A percentile compares a stretch with the other conserved stretches of the same genome.
Conservation (phyloP, 2,888 invertebrate genomes). For the Ectropis crepuscularia region DNA sequence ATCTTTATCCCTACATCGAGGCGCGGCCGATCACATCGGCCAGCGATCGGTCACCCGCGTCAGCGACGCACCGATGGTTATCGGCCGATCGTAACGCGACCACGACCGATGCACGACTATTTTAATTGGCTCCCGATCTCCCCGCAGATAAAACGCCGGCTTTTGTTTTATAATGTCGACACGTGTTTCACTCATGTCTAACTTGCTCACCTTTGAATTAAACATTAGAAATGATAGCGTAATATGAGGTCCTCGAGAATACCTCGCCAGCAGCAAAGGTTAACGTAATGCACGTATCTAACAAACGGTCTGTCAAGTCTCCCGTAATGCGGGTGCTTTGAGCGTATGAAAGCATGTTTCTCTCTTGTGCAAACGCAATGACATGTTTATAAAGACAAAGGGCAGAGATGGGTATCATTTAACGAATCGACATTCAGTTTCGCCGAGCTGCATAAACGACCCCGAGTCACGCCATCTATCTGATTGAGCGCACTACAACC, state of each 20-base stretch:
- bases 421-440: constrained; percentile 81
- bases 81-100: constrained; percentile 79
- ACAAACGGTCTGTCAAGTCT: constrained; percentile 56
- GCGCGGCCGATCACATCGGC: constrained; percentile 38
- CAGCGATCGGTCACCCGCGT: constrained; percentile 78
- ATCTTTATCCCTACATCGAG: constrained; percentile 9
- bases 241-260: constrained; percentile 10
- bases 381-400: constrained; percentile 83
- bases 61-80: constrained; percentile 68
- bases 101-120: constrained; percentile 82
- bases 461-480: constrained; percentile 83
- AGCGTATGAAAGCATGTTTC: constrained; percentile 65
- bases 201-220: constrained; percentile 48
- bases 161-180: constrained; percentile 68
- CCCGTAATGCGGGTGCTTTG: constrained; percentile 70
- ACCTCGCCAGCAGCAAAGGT: constrained; percentile 53
- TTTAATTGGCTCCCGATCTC: constrained; percentile 82
- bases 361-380: constrained; percentile 68
- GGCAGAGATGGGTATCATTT: constrained; percentile 80
- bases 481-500: constrained; percentile 74
- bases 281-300: constrained; percentile 50
- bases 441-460: constrained; percentile 77
- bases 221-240: constrained; percentile 27
- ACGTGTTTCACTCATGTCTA: constrained; percentile 72
- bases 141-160: constrained; percentile 74